Percentiles rank a stretch among this genome's conserved stretches.
These are phyloP conservation scores for Epinotia bilunana DNA, from an alignment of 2,888 invertebrate species.

Conservation along the genomic window DNA sequence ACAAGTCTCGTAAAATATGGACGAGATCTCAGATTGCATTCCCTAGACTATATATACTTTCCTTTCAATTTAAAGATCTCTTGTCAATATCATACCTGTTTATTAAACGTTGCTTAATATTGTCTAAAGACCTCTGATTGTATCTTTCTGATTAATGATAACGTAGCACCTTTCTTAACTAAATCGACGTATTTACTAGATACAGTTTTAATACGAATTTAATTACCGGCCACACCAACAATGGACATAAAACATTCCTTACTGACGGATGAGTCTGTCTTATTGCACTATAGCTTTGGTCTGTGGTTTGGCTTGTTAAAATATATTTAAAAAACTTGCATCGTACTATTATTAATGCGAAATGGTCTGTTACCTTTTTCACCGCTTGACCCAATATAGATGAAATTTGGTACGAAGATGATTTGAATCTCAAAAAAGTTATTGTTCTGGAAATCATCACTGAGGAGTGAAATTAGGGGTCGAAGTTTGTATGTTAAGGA, in stretches of 20 bases:
- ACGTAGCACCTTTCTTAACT: constrained; percentile 36
- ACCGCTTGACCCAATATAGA: too few relatives aligned
- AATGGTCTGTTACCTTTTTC: too few relatives aligned
- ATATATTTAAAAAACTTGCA: background rate
- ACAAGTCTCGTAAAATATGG: too few relatives aligned
- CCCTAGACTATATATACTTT: too few relatives aligned
- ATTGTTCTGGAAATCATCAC: background rate
- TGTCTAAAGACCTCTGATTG: constrained; percentile 29
- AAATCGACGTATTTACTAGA: constrained; percentile 40
- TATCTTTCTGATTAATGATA: constrained; percentile 39
- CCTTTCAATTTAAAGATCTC: too few relatives aligned
- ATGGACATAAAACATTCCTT: constrained; percentile 47
- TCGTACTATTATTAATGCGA: too few relatives aligned
- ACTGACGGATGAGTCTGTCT: constrained; percentile 39
- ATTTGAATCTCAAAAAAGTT: background rate
- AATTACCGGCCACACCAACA: constrained; percentile 47
- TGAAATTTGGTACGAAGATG: too few relatives aligned
- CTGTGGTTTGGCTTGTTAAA: constrained; percentile 7
- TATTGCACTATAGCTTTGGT: constrained; percentile 9
- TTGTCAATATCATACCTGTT: background rate
- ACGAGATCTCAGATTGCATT: too few relatives aligned
- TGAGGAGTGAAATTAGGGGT: background rate
- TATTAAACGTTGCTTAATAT: constrained; percentile 29
- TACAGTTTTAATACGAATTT: constrained; percentile 49
- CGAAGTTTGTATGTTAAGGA: background rate